These are phyloP conservation scores for Todus mexicanus DNA, from an alignment of 2,797 vertebrate species.

Conservation along the genomic window DNA sequence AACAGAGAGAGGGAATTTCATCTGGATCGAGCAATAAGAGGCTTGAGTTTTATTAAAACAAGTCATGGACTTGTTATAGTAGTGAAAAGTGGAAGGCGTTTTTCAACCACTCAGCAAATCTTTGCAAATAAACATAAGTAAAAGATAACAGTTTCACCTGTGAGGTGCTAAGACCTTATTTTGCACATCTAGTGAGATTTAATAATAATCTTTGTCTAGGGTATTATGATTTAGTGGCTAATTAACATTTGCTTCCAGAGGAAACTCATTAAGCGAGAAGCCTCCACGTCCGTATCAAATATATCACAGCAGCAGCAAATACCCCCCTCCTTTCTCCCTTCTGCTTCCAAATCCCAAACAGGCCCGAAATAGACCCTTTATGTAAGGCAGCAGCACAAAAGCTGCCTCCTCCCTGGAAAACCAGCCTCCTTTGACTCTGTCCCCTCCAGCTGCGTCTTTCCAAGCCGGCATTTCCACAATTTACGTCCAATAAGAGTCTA, in stretches of 20 bases:
- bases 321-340: not conserved
- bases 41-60: not conserved
- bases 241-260: not conserved
- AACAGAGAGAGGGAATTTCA: not conserved
- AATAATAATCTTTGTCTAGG: not conserved
- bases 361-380: not conserved
- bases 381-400: not conserved
- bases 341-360: not conserved
- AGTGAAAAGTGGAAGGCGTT: not conserved
- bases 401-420: not conserved
- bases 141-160: not conserved
- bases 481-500: not conserved
- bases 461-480: not conserved
- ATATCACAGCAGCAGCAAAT: not conserved
- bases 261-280: not conserved
- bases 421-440: not conserved
- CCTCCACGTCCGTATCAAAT: not conserved
- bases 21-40: not conserved
- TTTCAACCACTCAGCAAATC: not conserved
- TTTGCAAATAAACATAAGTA: not conserved
- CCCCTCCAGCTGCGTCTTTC: not conserved
- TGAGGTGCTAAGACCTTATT: not conserved
- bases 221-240: not conserved
- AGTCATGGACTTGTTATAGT: not conserved
- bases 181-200: not conserved